These are phyloP conservation scores for Sebastes diaconus DNA, from an alignment of 2,797 vertebrate species.

Conservation along the genomic window DNA sequence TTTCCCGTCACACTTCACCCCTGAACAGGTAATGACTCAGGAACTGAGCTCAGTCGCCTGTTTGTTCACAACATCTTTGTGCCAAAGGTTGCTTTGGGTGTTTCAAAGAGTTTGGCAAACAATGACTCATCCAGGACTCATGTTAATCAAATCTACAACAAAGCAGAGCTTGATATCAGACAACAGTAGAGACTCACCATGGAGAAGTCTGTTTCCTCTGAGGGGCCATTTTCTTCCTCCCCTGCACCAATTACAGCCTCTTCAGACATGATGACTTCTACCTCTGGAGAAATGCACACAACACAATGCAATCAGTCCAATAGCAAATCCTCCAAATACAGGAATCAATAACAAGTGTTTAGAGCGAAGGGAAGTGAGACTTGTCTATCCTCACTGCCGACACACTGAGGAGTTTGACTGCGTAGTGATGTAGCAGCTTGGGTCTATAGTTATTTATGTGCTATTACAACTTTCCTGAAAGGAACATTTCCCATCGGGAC, in stretches of 20 bases:
- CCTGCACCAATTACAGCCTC: conserved; percentile 21
- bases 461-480: not conserved
- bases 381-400: not conserved
- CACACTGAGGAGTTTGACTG: conserved; percentile 4
- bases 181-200: conserved; percentile 41
- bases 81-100: conserved; percentile 22
- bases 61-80: not conserved
- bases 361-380: conserved; percentile 13
- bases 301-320: conserved; percentile 46
- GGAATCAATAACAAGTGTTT: conserved; percentile 34
- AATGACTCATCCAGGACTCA: conserved; percentile 12
- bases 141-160: conserved; percentile 28
- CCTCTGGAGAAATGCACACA: conserved; percentile 62
- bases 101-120: conserved; percentile 25
- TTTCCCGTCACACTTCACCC: not conserved
- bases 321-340: conserved; percentile 19
- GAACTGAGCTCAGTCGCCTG: not conserved
- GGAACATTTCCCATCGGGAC: not conserved
- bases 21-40: not conserved
- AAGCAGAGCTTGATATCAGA: conserved; percentile 10
- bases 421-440: not conserved
- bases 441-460: not conserved
- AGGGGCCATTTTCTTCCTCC: conserved; percentile 42
- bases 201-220: conserved; percentile 39
- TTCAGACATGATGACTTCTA: conserved; percentile 50